Evolutionary conservation across 2,888 invertebrate species (phyloP).

Genomic region (Meiosimyza decipiens): DNA sequence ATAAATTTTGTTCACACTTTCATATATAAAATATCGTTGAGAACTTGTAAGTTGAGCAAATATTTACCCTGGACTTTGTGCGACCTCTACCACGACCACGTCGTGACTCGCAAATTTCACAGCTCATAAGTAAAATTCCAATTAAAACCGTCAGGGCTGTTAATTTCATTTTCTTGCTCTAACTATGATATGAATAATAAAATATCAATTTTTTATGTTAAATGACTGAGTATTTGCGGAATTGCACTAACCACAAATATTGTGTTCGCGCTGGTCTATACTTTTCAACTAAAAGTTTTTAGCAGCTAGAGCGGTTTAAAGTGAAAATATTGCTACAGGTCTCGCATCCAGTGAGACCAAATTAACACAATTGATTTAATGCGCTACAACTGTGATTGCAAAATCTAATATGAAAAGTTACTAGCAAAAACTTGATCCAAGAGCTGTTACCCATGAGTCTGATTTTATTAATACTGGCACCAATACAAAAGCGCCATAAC

Average conservation of each 20-base stretch:
- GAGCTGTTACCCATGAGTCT: too few relatives aligned
- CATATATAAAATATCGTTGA: too few relatives aligned
- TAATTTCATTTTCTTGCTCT: constrained; percentile 53
- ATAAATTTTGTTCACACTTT: too few relatives aligned
- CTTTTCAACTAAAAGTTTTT: constrained; percentile 32
- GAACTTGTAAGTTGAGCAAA: not conserved
- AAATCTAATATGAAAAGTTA: too few relatives aligned
- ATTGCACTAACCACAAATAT: not conserved
- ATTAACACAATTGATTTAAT: constrained; percentile 8
- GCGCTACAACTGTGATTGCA: not conserved
- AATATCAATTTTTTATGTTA: too few relatives aligned
- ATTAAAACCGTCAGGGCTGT: constrained; percentile 58
- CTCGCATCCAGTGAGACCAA: constrained; percentile 12
- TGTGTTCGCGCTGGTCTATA: constrained; percentile 27
- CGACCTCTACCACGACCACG: constrained; percentile 79
- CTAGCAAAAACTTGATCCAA: too few relatives aligned
- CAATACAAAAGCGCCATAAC: too few relatives aligned
- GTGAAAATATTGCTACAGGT: not conserved
- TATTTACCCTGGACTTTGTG: constrained; percentile 77
- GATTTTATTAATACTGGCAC: too few relatives aligned
- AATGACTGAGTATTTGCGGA: too few relatives aligned
- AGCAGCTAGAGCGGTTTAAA: not conserved
- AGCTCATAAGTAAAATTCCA: constrained; percentile 64
- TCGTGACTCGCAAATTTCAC: constrained; percentile 69
- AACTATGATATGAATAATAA: too few relatives aligned